Evolutionary conservation across 2,888 invertebrate species (phyloP).

Genomic region (Dastarcus helophoroides): DNA sequence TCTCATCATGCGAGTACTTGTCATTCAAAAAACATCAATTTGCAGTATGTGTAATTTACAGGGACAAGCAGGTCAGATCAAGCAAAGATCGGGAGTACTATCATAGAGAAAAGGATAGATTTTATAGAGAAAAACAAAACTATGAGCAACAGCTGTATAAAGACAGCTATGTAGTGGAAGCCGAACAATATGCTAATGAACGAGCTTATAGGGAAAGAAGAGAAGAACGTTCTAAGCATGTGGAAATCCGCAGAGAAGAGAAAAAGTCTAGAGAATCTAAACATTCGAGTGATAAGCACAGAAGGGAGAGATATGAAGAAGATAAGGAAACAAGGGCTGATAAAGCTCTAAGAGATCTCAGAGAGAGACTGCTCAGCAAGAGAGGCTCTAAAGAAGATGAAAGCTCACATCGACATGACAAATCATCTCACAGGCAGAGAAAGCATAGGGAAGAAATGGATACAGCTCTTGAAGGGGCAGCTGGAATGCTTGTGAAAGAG

Average conservation of each 20-base stretch:
- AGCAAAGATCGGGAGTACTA: conserved; percentile 31
- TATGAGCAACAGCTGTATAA: no score
- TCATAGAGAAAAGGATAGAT: conserved; percentile 35
- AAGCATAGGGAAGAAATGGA: conserved; percentile 24
- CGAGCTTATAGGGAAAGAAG: conserved; percentile 27
- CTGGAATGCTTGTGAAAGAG: conserved; percentile 36
- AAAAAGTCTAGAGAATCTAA: conserved; percentile 20
- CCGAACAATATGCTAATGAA: conserved; percentile 25
- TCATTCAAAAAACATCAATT: no score
- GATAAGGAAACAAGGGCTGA: conserved; percentile 44
- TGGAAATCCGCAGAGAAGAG: conserved; percentile 28
- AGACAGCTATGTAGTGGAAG: conserved; percentile 21
- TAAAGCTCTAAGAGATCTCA: conserved; percentile 61
- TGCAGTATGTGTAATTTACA: conserved; percentile 10
- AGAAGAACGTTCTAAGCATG: conserved; percentile 25
- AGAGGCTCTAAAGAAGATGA: conserved; percentile 52
- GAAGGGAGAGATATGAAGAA: conserved; percentile 29
- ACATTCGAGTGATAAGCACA: conserved; percentile 26
- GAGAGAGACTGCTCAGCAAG: conserved; percentile 60
- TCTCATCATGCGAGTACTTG: not conserved
- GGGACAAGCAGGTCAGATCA: conserved; percentile 23
- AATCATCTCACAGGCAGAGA: conserved; percentile 21
- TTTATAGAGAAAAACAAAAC: conserved; percentile 32
- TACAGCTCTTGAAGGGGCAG: conserved; percentile 32
- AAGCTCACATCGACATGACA: conserved; percentile 12